Evolutionary conservation across 2,888 invertebrate genomes (phyloP).

Genomic region (Phasia obesa): DNA sequence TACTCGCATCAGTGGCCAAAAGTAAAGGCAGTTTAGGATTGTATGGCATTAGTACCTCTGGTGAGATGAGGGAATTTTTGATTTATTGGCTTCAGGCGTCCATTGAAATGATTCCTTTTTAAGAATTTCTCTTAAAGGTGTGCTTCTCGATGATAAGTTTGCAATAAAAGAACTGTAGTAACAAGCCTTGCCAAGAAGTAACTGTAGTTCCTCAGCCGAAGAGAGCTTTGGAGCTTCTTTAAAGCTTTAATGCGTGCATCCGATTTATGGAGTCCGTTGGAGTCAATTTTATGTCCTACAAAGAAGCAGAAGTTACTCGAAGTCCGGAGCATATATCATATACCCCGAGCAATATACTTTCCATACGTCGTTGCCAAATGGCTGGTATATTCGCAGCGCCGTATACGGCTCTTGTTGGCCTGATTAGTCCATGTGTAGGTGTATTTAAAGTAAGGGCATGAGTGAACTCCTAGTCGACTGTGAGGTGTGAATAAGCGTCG

Average conservation of each 20-base stretch:
- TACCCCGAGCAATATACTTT: too few relatives aligned
- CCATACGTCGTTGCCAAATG: too few relatives aligned
- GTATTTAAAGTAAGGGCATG: constrained; percentile 50
- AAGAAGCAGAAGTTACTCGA: constrained; percentile 40
- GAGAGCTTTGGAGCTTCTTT: background rate
- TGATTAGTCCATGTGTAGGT: constrained; percentile 48
- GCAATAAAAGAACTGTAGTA: constrained; percentile 5
- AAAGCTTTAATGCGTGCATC: background rate
- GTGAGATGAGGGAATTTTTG: constrained; percentile 10
- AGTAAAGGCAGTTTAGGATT: too few relatives aligned
- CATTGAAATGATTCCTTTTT: constrained; percentile 9
- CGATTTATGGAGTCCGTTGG: constrained; percentile 22
- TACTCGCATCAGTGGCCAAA: constrained; percentile 12
- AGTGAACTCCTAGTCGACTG: constrained; percentile 38
- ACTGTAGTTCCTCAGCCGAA: constrained; percentile 15
- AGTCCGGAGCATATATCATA: background rate
- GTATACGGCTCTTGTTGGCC: constrained; percentile 29
- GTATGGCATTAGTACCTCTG: constrained; percentile 12
- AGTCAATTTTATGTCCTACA: constrained; percentile 39
- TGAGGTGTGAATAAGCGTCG: background rate
- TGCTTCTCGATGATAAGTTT: constrained; percentile 1
- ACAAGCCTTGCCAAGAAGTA: constrained; percentile 23
- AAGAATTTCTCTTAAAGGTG: constrained; percentile 29
- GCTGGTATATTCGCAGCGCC: too few relatives aligned
- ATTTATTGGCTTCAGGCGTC: constrained; percentile 1